These are phyloP conservation scores for Peromyscus leucopus DNA, from an alignment of 2,113 vertebrate genomes.

Conservation along the genomic window DNA sequence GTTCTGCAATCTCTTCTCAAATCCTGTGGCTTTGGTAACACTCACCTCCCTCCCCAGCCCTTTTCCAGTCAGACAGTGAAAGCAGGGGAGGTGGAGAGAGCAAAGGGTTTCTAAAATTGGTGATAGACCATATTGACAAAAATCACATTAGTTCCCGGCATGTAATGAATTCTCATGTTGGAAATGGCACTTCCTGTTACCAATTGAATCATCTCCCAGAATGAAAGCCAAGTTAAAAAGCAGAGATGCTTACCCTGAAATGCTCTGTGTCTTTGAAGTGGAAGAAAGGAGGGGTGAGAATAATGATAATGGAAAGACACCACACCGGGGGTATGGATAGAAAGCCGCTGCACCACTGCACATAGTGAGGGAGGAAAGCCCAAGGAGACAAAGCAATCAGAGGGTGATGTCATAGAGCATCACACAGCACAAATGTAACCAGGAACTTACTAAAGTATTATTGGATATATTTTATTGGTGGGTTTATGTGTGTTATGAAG, in stretches of 20 bases:
- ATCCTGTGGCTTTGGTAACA: neutral
- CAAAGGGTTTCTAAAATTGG: neutral
- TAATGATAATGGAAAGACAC: neutral
- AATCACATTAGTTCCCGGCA: neutral
- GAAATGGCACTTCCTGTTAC: constrained; percentile 35
- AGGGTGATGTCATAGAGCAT: neutral
- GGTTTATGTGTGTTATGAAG: neutral
- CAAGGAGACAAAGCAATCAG: neutral
- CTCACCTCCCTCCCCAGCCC: fast-evolving
- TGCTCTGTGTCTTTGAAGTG: constrained; percentile 28
- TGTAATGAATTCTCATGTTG: constrained; percentile 33
- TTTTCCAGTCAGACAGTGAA: neutral
- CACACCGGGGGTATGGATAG: neutral
- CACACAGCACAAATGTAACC: too few species aligned
- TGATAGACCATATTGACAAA: neutral
- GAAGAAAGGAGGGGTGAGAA: neutral
- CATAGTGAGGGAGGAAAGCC: neutral
- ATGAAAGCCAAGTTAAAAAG: constrained; percentile 19
- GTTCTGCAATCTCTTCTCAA: neutral
- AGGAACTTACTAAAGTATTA: neutral
- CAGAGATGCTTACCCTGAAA: constrained; percentile 1
- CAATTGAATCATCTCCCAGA: constrained; percentile 24
- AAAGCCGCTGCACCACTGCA: neutral
- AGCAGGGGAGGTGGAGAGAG: neutral
- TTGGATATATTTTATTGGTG: neutral